These are phyloP conservation scores for Montipora cactus DNA, from an alignment of 64 coral and sea anemone species.

Conservation along the genomic window DNA sequence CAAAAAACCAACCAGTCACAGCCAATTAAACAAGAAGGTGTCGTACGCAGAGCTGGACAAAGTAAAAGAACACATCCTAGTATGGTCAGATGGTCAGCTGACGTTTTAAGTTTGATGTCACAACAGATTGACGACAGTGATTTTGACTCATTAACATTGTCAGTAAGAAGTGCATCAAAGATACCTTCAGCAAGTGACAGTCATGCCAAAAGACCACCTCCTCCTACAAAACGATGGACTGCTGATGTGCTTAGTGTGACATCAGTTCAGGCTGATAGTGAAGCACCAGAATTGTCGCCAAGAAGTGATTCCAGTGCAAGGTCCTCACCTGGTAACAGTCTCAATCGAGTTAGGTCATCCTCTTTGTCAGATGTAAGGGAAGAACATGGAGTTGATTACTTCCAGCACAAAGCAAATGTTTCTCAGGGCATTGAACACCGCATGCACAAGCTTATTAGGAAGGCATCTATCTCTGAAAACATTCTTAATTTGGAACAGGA, in stretches of 20 bases:
- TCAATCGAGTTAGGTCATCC: conserved; percentile 43
- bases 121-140: conserved; percentile 23
- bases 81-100: conserved; percentile 65
- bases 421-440: conserved; percentile 88
- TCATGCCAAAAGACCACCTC: conserved; percentile 36
- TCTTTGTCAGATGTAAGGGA: conserved; percentile 66
- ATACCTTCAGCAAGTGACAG: background rate
- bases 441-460: conserved; percentile 71
- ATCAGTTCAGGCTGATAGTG: conserved; percentile 7
- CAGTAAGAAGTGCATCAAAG: conserved; percentile 5
- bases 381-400: conserved; percentile 18
- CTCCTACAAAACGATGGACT: conserved; percentile 60
- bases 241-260: conserved; percentile 70
- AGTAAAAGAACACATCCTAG: background rate
- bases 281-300: background rate
- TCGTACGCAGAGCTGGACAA: conserved; percentile 12
- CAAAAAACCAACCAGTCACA: conserved; percentile 16
- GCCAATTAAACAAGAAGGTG: background rate
- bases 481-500: conserved; percentile 23
- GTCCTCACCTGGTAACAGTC: conserved; percentile 34
- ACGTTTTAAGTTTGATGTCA: conserved; percentile 41
- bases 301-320: conserved; percentile 19
- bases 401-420: conserved; percentile 79
- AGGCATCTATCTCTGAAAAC: conserved; percentile 60
- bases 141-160: background rate